Evolutionary conservation across 2,797 vertebrate species (phyloP), one percentile per base, ranked within the genome.

Genomic region (Sebastes variabilis): DNA sequence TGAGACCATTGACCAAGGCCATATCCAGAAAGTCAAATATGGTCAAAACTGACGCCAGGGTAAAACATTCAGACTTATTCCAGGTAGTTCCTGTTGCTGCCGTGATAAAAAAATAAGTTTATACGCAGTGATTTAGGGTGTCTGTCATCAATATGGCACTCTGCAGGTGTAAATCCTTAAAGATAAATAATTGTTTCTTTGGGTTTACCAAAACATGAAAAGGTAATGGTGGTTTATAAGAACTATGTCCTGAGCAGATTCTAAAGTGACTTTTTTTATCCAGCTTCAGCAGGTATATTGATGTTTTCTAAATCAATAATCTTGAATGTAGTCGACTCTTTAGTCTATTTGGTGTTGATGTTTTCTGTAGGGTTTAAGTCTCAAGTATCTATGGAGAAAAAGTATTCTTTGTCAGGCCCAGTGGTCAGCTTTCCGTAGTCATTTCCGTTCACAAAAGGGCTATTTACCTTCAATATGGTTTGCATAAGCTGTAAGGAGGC

Each of bases 381-480:
- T 92, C 84, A 73, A 64, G 77, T 91, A 72, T 87, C 91, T 68
- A 38, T 62, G 66, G 65, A 79, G 72, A 73, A 87, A 81, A 72
- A 10, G 55, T 90, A 69, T 89, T 92, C 86, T 86, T 85, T 89
- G 85, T 89, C 70, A 55, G 70, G 34, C 72, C 62, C 36, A 58
- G 77, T 89, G 80, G 84, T 89, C 82, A 83, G 73, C 84, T 89
- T 87, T 87, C 88, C 58, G 24, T 72, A 72, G 88, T 89, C 83
- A 87, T 90, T 91, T 91, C 86, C 59, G 14, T 60, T 78, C 84
- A 90, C 88, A 89, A 80, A 89, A 80, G 79, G 67, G 75, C 69
- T 85, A 90, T 91, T 91, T 89, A 89, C 83, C 82, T 81, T 91
- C 78, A 88, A 76, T 79, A 83, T 84, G 80, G 81, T 89, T 90